A percentile compares a stretch with the other conserved stretches of the same genome.
phyloP scores from a whole-genome alignment of 2,888 invertebrate genomes.

The Taenaris catops region DNA sequence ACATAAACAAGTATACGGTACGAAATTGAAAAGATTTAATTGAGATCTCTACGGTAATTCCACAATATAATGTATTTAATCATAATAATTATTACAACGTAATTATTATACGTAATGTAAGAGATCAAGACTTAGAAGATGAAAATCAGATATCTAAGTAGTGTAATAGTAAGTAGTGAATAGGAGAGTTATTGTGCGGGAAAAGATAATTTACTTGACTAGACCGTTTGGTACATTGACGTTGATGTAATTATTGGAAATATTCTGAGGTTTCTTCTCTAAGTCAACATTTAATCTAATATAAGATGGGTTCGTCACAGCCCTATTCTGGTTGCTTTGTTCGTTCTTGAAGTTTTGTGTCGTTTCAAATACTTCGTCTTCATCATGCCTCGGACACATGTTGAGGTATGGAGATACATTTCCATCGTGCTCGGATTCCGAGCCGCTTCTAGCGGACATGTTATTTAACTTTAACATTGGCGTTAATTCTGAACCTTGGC shows the following conservation, averaged over 20 bases:
- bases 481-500: constrained; percentile 62
- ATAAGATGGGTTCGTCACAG: constrained; percentile 66
- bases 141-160: constrained; percentile 18
- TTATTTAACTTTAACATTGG: constrained; percentile 76
- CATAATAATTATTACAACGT: constrained; percentile 13
- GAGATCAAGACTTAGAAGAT: constrained; percentile 20
- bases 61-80: constrained; percentile 10
- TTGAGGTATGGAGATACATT: constrained; percentile 48
- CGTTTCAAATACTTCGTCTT: constrained; percentile 63
- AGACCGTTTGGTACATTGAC: constrained; percentile 55
- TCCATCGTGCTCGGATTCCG: constrained; percentile 59
- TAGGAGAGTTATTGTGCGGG: constrained; percentile 19
- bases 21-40: constrained; percentile 6
- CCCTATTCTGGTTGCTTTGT: constrained; percentile 38
- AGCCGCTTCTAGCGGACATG: constrained; percentile 53
- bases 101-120: no score
- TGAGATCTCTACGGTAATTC: constrained; percentile 19
- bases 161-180: constrained; percentile 13
- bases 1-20: constrained; percentile 6
- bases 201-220: constrained; percentile 54
- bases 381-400: constrained; percentile 54
- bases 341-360: constrained; percentile 52
- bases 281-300: constrained; percentile 49
- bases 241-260: constrained; percentile 54
- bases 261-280: constrained; percentile 59